phyloP scores from a whole-genome alignment of 1,140 invertebrate species.

The Hormaphis cornu region DNA sequence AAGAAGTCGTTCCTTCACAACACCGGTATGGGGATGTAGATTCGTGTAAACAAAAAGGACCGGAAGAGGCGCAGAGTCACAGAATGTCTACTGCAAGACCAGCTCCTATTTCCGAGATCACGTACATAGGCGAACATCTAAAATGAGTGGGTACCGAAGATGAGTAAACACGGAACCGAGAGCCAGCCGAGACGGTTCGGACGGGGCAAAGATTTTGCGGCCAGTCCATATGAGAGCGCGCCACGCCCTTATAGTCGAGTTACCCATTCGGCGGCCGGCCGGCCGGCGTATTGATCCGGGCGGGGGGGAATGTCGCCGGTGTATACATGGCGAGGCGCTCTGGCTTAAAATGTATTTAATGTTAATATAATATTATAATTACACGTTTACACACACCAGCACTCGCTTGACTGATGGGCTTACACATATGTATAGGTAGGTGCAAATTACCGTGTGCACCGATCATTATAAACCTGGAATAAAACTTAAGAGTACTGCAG shows the following conservation, averaged over 20 bases:
- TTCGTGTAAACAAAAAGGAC: too few relatives aligned
- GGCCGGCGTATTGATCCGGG: conserved; percentile 27
- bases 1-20: too few relatives aligned
- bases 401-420: background rate
- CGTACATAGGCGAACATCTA: background rate
- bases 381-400: background rate
- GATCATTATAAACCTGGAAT: too few relatives aligned
- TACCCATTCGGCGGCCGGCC: conserved; percentile 15
- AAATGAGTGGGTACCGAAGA: background rate
- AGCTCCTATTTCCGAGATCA: too few relatives aligned
- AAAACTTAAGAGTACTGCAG: too few relatives aligned
- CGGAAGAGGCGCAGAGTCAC: too few relatives aligned
- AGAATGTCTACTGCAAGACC: too few relatives aligned
- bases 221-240: conserved; percentile 25
- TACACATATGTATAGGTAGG: background rate
- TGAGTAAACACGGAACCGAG: background rate
- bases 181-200: background rate
- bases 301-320: background rate
- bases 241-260: conserved; percentile 25
- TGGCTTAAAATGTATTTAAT: conserved; percentile 3
- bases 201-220: background rate
- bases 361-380: background rate
- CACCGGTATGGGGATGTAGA: too few relatives aligned
- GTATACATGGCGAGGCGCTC: background rate
- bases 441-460: too few relatives aligned